phyloP scores from a whole-genome alignment of 2,113 vertebrate genomes.

The Coturnix japonica region DNA sequence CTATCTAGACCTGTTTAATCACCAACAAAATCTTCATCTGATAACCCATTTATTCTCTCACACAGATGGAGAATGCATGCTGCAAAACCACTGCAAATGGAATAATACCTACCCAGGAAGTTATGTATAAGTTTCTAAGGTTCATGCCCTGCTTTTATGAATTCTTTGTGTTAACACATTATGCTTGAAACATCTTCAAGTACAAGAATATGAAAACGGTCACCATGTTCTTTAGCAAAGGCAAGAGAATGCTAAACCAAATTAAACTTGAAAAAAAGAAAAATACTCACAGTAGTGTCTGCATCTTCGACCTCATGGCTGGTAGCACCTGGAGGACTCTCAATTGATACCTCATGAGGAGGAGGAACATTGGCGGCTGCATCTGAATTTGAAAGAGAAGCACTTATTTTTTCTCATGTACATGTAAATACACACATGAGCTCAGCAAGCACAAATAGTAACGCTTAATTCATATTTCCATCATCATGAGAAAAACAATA shows the following conservation, averaged over 20 bases:
- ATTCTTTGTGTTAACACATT: neutral
- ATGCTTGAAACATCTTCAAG: neutral
- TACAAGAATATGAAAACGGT: neutral
- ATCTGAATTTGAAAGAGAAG: slow-evolving; percentile 57
- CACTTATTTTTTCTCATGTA: neutral
- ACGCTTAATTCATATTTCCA: neutral
- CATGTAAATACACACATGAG: neutral
- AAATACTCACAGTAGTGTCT: slow-evolving; percentile 69
- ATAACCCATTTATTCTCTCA: neutral
- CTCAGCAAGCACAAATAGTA: neutral
- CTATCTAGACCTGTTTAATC: neutral
- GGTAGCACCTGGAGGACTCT: slow-evolving; percentile 18
- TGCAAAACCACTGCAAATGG: neutral
- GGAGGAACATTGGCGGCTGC: slow-evolving; percentile 66
- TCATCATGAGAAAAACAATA: neutral
- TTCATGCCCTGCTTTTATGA: neutral
- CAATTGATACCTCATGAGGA: slow-evolving; percentile 48
- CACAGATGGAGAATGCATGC: neutral
- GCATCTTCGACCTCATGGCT: neutral
- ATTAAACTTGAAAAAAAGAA: neutral
- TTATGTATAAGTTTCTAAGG: neutral
- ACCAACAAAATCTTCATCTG: neutral
- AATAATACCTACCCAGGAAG: neutral
- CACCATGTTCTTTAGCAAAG: neutral
- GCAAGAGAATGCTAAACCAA: neutral